A percentile compares a stretch with the other conserved stretches of the same genome.
Conservation (phyloP, 2,888 invertebrate species). For the Hemicrepidius hirtus region DNA sequence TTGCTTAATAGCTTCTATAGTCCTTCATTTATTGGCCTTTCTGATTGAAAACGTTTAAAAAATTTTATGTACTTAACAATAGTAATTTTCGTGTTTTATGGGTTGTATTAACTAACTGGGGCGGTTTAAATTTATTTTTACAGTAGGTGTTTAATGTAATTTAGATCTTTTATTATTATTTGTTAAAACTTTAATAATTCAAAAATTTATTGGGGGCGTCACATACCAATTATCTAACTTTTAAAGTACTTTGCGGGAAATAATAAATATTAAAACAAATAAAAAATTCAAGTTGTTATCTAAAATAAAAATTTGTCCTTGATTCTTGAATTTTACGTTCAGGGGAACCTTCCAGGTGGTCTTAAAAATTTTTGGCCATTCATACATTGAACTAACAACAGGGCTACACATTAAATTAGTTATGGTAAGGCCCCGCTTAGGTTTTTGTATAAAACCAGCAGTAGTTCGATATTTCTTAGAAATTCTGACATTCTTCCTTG, state of each 20-base stretch:
- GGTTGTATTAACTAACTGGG: neutral
- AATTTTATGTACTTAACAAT: neutral
- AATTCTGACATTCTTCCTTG: conserved; percentile 9
- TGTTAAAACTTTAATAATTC: too few species aligned
- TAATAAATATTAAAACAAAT: too few species aligned
- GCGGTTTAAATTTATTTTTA: too few species aligned
- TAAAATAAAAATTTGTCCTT: too few species aligned
- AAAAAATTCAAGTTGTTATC: too few species aligned
- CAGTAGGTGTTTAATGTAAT: too few species aligned
- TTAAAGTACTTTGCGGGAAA: too few species aligned
- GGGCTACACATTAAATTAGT: conserved; percentile 42
- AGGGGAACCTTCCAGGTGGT: conserved; percentile 43
- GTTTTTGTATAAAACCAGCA: conserved; percentile 10
- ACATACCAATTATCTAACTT: too few species aligned
- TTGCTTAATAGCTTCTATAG: neutral
- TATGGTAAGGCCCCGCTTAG: conserved; percentile 39
- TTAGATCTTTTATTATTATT: too few species aligned
- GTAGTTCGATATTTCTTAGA: conserved; percentile 31
- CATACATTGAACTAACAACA: conserved; percentile 36
- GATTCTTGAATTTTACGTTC: neutral
- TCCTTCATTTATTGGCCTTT: conserved; percentile 3
- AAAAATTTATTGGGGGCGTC: too few species aligned
- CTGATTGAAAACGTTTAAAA: neutral
- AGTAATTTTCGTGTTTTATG: conserved; percentile 4
- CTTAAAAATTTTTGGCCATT: conserved; percentile 38